Conservation (phyloP, 1,140 invertebrate genomes). For the Leptonema lineaticorne region DNA sequence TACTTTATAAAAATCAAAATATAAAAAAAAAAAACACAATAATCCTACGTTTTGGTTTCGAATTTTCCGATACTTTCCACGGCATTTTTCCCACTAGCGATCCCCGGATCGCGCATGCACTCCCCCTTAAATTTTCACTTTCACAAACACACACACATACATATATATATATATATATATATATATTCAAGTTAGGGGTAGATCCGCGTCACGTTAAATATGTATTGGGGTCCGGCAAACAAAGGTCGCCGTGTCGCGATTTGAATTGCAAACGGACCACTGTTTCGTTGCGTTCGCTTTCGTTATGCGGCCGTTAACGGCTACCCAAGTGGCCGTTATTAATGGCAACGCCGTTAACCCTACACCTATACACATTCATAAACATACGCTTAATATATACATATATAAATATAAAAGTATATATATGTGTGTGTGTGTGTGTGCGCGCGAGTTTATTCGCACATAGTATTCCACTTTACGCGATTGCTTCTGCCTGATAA, state of each 20-base stretch:
- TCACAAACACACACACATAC: neutral
- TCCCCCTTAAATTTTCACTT: too few species aligned
- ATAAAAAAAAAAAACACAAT: too few species aligned
- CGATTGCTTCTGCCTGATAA: slow-evolving; percentile 23
- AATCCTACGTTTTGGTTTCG: too few species aligned
- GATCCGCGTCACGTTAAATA: slow-evolving; percentile 20
- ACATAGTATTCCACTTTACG: slow-evolving; percentile 12
- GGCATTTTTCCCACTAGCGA: too few species aligned
- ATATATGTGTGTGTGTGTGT: too few species aligned
- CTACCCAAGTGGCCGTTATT: neutral
- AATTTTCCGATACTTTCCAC: too few species aligned
- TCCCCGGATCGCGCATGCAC: too few species aligned
- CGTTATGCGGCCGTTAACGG: slow-evolving; percentile 15
- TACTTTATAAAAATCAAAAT: too few species aligned
- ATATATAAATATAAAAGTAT: too few species aligned
- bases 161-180: neutral
- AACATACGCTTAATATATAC: too few species aligned
- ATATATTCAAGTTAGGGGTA: neutral
- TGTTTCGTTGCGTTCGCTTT: slow-evolving; percentile 22
- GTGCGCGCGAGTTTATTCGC: too few species aligned
- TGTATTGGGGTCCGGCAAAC: slow-evolving; percentile 20
- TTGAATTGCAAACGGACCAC: slow-evolving; percentile 28
- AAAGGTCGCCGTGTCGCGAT: slow-evolving; percentile 17
- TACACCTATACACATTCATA: neutral
- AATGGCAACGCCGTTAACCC: neutral